Evolutionary conservation across 2,888 invertebrate genomes (phyloP), one percentile per base, ranked within the genome.

Genomic region (Ischnus inquisitorius): DNA sequence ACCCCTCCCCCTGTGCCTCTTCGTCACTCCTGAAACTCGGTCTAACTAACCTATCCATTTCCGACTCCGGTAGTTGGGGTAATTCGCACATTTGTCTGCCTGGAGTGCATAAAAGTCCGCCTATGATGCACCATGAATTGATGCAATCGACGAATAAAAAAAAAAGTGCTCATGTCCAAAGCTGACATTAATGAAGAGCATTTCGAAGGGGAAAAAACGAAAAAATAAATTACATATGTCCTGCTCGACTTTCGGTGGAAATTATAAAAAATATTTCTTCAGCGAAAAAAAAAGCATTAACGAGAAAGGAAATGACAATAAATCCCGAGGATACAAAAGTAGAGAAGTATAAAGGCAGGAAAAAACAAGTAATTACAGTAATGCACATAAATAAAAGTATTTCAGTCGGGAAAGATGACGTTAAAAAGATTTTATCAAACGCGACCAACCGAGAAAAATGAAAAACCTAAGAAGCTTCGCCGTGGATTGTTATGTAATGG

Each of bases 1-100:
- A 25, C 2, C 1, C 60, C 62, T 6, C 46, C 19, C 19, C 1
- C 28, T 8, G 6, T 16, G 22, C 6, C 28, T 34, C 34, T 34
- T 34, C 8, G 34, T 34, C 34, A 8, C 34, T 4, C 34, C 14
- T n/a, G 60, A 22, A 5, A 60, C 6, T 22, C 28, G n/a, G 28
- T n/a, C n/a, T n/a, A n/a, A n/a, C 60, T 25, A 34, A 60, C 25
- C 60, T 25, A 60, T 60, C 60, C 60, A 46, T 28, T 60, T 14
- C 28, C 28, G 14, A 14, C 25, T 28, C 25, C 60, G 60, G 14
- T 60, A 28, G 1, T 25, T 28, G 14, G 28, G 25, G 60, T 28
- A 25, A 60, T 60, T 60, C 14, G 25, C 10, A 12, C 5, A 28
- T 28, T 28, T 25, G n/a, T 60, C n/a, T 34, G 34, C 34, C 34